Evolutionary conservation across 2,888 invertebrate genomes (phyloP).

Genomic region (Tenthredo mesomela): DNA sequence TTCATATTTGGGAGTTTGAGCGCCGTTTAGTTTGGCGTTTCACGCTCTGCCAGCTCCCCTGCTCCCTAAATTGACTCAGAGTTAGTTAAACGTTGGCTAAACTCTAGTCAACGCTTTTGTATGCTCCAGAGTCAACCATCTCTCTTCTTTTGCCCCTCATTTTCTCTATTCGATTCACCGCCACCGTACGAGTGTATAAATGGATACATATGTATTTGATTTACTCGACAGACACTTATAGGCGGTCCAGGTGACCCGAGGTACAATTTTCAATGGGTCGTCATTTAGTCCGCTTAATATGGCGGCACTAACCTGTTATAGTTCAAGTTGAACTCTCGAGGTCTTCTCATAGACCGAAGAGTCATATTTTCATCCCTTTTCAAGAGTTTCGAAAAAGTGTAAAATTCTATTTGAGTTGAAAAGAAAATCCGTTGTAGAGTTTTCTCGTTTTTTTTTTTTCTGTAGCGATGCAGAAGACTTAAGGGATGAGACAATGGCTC

Average conservation of each 20-base stretch:
- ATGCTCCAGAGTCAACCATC: slow-evolving; percentile 43
- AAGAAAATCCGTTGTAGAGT: not conserved
- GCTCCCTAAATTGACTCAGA: slow-evolving; percentile 52
- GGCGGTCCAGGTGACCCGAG: slow-evolving; percentile 36
- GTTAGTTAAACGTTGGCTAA: slow-evolving; percentile 63
- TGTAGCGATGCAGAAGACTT: not conserved
- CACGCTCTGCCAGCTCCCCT: slow-evolving; percentile 75
- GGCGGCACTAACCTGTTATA: slow-evolving; percentile 41
- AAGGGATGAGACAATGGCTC: slow-evolving; percentile 10
- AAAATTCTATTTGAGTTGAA: not conserved
- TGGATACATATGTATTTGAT: slow-evolving; percentile 33
- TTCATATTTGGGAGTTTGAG: slow-evolving; percentile 68
- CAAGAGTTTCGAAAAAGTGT: not conserved
- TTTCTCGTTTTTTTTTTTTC: not conserved
- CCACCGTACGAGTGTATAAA: not conserved
- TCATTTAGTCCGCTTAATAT: slow-evolving; percentile 41
- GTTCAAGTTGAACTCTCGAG: not conserved
- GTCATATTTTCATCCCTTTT: slow-evolving; percentile 9
- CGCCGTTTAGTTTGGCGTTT: slow-evolving; percentile 77
- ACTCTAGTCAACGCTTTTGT: slow-evolving; percentile 61
- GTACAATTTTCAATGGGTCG: slow-evolving; percentile 41
- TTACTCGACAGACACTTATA: slow-evolving; percentile 39
- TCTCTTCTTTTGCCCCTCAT: slow-evolving; percentile 37
- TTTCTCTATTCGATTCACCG: slow-evolving; percentile 21
- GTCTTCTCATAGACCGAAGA: not conserved